These are phyloP conservation scores for Andrena marginata DNA, from an alignment of 2,888 invertebrate species.

Conservation along the genomic window DNA sequence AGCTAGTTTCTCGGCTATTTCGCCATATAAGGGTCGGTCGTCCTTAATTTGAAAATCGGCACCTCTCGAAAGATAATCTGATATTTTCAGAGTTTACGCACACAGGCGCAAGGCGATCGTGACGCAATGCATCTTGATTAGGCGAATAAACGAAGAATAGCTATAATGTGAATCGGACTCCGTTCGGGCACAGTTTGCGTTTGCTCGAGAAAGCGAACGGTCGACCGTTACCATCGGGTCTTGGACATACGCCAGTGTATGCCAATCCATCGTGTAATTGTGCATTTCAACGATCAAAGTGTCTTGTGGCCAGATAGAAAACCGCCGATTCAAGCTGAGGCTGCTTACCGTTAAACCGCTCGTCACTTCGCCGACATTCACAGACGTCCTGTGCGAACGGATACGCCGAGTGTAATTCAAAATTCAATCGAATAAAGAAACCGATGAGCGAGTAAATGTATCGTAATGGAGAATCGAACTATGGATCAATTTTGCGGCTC, in stretches of 20 bases:
- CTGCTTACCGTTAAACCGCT: background rate
- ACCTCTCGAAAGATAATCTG: slow-evolving; percentile 11
- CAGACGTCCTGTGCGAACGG: background rate
- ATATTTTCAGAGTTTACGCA: slow-evolving; percentile 25
- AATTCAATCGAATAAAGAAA: slow-evolving; percentile 8
- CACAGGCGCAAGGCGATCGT: slow-evolving; percentile 17
- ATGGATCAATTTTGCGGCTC: slow-evolving; percentile 93
- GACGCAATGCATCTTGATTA: slow-evolving; percentile 59
- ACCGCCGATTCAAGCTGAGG: slow-evolving; percentile 1
- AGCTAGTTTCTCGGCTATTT: too few relatives aligned
- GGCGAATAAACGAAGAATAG: slow-evolving; percentile 33
- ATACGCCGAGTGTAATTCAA: background rate
- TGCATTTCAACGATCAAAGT: slow-evolving; percentile 17
- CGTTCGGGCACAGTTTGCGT: slow-evolving; percentile 53
- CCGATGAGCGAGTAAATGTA: slow-evolving; percentile 63
- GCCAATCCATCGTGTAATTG: slow-evolving; percentile 11
- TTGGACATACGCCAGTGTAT: slow-evolving; percentile 14
- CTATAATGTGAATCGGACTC: slow-evolving; percentile 47
- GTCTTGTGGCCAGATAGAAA: background rate
- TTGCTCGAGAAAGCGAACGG: slow-evolving; percentile 33
- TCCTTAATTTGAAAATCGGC: slow-evolving; percentile 2
- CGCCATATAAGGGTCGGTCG: too few relatives aligned
- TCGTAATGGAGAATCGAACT: slow-evolving; percentile 86
- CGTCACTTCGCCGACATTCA: background rate
- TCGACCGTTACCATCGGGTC: background rate